Base-by-base conservation (phyloP, 2,888 invertebrate genomes). In the Synergus laeviventris region DNA sequence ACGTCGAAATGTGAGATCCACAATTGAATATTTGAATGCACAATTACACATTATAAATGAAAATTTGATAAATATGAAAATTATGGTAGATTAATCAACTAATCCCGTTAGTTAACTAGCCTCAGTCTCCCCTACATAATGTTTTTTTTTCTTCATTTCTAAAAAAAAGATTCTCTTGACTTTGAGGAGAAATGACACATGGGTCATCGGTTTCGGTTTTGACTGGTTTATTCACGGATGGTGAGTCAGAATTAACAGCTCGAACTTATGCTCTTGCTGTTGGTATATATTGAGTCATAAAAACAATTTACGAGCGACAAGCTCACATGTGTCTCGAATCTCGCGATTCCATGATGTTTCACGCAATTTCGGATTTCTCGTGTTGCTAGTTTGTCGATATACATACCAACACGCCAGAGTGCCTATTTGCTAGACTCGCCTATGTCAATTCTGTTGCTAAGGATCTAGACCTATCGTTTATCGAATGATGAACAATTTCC, bases 241-340 rank as follows among this genome's bases (percentile, higher is more conserved):
- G 45, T 70, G 70, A 70, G 70, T 70, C 70, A 70, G 31, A 9
- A 70, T 70, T 70, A 49, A 70, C 49, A 70, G 39, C 42, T 61
- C 36, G 31, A 38, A 24, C 24, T 45, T 64, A 1, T 21, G 24
- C 21, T 66, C 24, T 12, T 64, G 21, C 45, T 61, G 31, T 66
- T 66, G 31, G 42, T 24, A 49, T 62, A 62, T 49, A 66, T 66
- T 66, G 21, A 45, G 66, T 66, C 66, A 66, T 21, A 24, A n/a
- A 49, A 70, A 70, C 49, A 49, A 70, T 70, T 70, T 70, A 70
- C 64, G 64, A 39, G 64, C 9, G 8, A 18, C 64, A 64, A 14
- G 64, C 18, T 64, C 39, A 39, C 36, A 64, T 64, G 64, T 21
- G 18, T 42, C 64, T 64, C 18, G 39, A 18, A 64, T 39, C 5